Evolutionary conservation across 2,888 invertebrate genomes (phyloP), one percentile per base, ranked within the genome.

Genomic region (Caenorhabditis sp.): DNA sequence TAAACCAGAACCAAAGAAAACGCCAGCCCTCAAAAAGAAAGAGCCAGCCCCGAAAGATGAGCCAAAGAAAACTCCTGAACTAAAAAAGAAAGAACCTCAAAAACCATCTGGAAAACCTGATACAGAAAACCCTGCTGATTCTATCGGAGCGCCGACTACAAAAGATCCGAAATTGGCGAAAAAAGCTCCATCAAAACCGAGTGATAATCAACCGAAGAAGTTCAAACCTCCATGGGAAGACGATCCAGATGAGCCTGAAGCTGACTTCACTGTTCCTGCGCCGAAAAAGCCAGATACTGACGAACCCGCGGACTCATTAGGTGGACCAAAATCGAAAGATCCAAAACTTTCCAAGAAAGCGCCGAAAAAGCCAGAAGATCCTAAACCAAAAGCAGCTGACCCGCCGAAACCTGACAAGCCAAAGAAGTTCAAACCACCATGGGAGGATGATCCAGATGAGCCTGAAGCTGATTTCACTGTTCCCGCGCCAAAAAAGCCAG

Each of bases 381-480:
- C 49, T 1, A 31, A 49, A 49, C 53, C 53, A n/a, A 65, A 58
- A 23, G 17, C 64, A 4, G 62, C 19, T 6, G 63, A 57, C 3
- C 21, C 36, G 51, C 54, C 53, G 23, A 49, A 57, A 26, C 61
- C 66, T 19, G 62, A 62, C 0, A 62, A 61, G 12, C 72, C 17
- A 6, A 50, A 57, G n/a, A 57, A 57, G 55, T 43, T 53, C 14
- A 61, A 59, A 43, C 62, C 64, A 4, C 36, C 57, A 21, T 75
- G 65, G 63, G 65, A 75, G 53, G 68, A 69, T 43, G 66, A 68
- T 57, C 55, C 68, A 17, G 70, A 62, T 55, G 67, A 79, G 26
- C 76, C 75, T 0, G 79, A 78, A 59, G 69, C 75, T 0, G 77
- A 79, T 58, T 71, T 66, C 57, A 71, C 70, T 10, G 60, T 71